Evolutionary conservation across 2,888 invertebrate species (phyloP).

Genomic region (Thereva unica): DNA sequence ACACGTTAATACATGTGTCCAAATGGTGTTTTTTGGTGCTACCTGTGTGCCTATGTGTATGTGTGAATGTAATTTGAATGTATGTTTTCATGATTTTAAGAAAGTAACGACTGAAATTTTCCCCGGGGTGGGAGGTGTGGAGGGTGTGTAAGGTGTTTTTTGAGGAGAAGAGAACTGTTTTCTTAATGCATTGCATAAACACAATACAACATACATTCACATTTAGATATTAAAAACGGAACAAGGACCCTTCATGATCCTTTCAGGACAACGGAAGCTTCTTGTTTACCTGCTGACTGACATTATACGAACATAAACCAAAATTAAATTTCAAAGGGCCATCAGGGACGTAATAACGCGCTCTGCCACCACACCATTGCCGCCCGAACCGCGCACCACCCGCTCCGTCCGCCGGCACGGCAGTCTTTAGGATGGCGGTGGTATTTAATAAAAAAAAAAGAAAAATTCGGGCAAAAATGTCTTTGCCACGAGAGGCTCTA

Average conservation of each 20-base stretch:
- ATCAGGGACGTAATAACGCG: background rate
- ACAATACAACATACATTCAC: background rate
- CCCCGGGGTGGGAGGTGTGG: no score
- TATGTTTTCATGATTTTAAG: no score
- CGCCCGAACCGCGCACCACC: background rate
- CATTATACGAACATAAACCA: slow-evolving; percentile 19
- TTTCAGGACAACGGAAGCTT: slow-evolving; percentile 3
- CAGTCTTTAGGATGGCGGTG: background rate
- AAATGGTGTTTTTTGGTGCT: no score
- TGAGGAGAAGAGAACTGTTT: no score
- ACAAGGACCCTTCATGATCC: slow-evolving; percentile 2
- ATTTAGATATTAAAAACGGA: slow-evolving; percentile 12
- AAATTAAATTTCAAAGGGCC: slow-evolving; percentile 23
- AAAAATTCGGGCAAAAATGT: no score
- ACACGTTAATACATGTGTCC: no score
- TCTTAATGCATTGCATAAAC: background rate
- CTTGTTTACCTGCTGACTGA: slow-evolving; percentile 5
- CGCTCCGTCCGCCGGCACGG: background rate
- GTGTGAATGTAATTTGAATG: no score
- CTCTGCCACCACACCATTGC: background rate
- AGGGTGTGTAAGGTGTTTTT: no score
- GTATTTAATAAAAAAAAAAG: no score
- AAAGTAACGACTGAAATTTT: no score
- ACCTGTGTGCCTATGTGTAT: no score
- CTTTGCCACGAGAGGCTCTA: no score